These are phyloP conservation scores for Lateolabrax maculatus DNA, from an alignment of 2,797 vertebrate species.

Conservation along the genomic window DNA sequence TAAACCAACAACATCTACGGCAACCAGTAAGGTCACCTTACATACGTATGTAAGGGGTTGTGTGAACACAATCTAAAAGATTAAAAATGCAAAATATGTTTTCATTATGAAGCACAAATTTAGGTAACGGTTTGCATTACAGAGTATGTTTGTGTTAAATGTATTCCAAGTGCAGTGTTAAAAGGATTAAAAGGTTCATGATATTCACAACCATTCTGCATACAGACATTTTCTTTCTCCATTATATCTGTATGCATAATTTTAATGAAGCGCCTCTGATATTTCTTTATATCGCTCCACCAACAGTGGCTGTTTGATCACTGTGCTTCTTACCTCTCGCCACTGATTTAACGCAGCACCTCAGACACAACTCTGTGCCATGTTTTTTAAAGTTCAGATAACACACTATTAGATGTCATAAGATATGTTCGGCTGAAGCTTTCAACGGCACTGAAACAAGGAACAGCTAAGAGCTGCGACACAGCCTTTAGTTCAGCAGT, in stretches of 20 bases:
- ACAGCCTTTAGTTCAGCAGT: constrained; percentile 49
- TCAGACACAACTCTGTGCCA: constrained; percentile 24
- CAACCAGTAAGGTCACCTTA: too few relatives aligned
- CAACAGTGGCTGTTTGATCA: constrained; percentile 49
- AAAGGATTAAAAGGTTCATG: neutral
- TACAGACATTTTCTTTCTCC: constrained; percentile 5
- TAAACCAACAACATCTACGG: neutral
- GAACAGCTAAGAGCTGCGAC: constrained; percentile 32
- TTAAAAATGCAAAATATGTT: neutral
- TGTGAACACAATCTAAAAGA: too few relatives aligned
- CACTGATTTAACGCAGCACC: constrained; percentile 39
- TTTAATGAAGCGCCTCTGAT: constrained; percentile 49
- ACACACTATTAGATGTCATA: constrained; percentile 39
- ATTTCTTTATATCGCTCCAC: constrained; percentile 24
- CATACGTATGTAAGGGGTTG: too few relatives aligned
- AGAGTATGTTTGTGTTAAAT: neutral
- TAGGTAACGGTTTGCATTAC: neutral
- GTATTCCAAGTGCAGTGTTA: neutral
- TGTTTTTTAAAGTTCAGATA: constrained; percentile 45
- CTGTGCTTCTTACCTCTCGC: constrained; percentile 25
- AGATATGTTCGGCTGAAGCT: constrained; percentile 35
- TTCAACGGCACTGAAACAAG: constrained; percentile 31
- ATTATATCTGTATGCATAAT: constrained; percentile 28
- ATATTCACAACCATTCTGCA: constrained; percentile 4
- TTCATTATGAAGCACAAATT: neutral